A percentile compares a stretch with the other conserved stretches of the same genome.
Evolutionary conservation across 1,140 invertebrate genomes (phyloP).

Genomic region (Onthophagus taurus): DNA sequence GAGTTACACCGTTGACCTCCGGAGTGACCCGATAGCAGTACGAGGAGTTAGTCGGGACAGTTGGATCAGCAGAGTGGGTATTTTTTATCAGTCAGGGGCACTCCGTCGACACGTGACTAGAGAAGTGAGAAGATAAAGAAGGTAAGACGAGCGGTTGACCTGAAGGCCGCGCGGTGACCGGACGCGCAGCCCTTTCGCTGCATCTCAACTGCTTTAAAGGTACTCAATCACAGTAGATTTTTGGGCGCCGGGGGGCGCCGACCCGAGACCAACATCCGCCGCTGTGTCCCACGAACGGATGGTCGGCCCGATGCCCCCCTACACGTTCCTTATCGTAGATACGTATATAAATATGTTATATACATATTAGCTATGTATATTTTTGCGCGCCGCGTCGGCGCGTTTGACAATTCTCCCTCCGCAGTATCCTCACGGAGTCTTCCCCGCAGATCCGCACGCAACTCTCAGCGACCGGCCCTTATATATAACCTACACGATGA

Average conservation of each 20-base stretch:
- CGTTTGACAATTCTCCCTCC: too few relatives aligned
- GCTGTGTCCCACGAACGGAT: too few relatives aligned
- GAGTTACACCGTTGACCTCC: too few relatives aligned
- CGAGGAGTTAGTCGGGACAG: conserved; percentile 19
- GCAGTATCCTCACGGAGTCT: too few relatives aligned
- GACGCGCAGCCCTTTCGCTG: conserved; percentile 19
- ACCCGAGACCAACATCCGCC: too few relatives aligned
- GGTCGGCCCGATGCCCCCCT: too few relatives aligned
- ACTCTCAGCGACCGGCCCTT: too few relatives aligned
- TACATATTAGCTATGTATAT: conserved; percentile 18
- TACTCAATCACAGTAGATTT: conserved; percentile 29
- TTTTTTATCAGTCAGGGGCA: conserved; percentile 30
- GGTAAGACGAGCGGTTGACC: conserved; percentile 24
- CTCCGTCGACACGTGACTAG: conserved; percentile 31
- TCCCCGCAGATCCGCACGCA: too few relatives aligned
- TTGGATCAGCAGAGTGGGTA: too few relatives aligned
- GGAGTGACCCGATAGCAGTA: conserved; percentile 28
- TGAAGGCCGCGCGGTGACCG: conserved; percentile 22
- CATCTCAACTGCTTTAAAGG: conserved; percentile 25
- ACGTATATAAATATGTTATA: conserved; percentile 23
- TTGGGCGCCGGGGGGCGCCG: background rate
- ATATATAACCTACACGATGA: too few relatives aligned
- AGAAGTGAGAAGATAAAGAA: conserved; percentile 24
- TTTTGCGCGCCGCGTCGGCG: too few relatives aligned
- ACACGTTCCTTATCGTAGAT: too few relatives aligned